Conservation (phyloP, 2,888 invertebrate species). For the Poecilus cupreus region DNA sequence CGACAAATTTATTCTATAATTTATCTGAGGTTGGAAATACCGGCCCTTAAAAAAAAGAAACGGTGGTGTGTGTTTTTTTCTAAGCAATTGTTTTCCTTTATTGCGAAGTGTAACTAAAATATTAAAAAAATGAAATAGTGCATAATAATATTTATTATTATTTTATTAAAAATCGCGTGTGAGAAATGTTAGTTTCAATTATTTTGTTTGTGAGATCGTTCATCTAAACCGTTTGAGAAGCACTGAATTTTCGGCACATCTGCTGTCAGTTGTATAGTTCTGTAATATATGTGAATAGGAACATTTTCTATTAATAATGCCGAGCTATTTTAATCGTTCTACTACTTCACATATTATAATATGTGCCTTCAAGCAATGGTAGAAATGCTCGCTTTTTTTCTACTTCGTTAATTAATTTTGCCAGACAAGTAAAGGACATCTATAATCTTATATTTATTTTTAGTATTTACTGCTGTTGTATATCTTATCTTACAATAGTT, state of each 20-base stretch:
- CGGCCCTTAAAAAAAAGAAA: too few relatives aligned
- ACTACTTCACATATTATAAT: slow-evolving; percentile 23
- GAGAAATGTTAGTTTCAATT: neutral
- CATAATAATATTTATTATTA: too few relatives aligned
- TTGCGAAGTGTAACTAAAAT: too few relatives aligned
- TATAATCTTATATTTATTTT: slow-evolving; percentile 10
- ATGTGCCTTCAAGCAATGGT: slow-evolving; percentile 28
- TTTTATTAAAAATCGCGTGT: neutral
- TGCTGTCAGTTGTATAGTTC: slow-evolving; percentile 55
- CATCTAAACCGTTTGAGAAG: slow-evolving; percentile 31
- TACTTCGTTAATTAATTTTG: slow-evolving; percentile 25
- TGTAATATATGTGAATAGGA: slow-evolving; percentile 55
- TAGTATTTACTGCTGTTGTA: neutral
- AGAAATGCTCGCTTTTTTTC: slow-evolving; percentile 10
- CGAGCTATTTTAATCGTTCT: slow-evolving; percentile 52
- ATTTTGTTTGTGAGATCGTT: neutral
- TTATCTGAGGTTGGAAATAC: too few relatives aligned
- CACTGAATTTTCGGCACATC: slow-evolving; percentile 47
- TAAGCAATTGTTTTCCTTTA: too few relatives aligned
- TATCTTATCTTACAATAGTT: slow-evolving; percentile 14
- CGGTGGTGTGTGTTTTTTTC: too few relatives aligned
- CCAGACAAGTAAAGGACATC: neutral
- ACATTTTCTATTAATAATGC: slow-evolving; percentile 56
- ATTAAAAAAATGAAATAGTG: too few relatives aligned
- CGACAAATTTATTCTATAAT: too few relatives aligned